phyloP scores from a whole-genome alignment of 2,797 vertebrate genomes.

The Distichodus sexfasciatus region DNA sequence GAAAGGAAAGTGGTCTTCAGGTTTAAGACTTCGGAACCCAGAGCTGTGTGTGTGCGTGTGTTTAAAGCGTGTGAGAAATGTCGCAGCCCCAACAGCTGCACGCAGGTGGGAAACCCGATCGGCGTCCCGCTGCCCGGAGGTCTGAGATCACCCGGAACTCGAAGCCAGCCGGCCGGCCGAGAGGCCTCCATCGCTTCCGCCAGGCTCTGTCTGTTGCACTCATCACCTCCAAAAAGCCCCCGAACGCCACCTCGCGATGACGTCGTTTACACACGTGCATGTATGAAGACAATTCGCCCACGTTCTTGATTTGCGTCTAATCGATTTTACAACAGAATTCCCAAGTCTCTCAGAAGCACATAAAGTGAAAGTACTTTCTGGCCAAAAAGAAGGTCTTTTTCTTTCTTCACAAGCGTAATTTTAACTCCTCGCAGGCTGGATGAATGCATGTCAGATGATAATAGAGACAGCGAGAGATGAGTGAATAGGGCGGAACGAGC shows the following conservation, averaged over 20 bases:
- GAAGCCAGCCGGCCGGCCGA: conserved; percentile 33
- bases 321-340: no score
- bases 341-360: no score
- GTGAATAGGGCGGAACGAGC: conserved; percentile 4
- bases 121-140: conserved; percentile 33
- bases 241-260: conserved; percentile 23
- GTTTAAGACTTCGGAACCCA: conserved; percentile 22
- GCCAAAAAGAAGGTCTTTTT: no score
- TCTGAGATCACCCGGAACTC: conserved; percentile 37
- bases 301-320: no score
- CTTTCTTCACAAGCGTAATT: no score
- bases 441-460: conserved; percentile 1
- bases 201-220: conserved; percentile 23
- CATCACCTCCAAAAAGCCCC: conserved; percentile 2
- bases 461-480: background rate
- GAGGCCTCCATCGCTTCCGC: conserved; percentile 15
- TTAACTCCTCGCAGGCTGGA: no score
- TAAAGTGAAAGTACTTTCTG: no score
- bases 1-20: background rate
- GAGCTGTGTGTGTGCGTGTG: conserved; percentile 64
- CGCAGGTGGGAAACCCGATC: conserved; percentile 48
- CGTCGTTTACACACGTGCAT: conserved; percentile 20
- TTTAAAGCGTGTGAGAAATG: conserved; percentile 24
- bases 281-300: no score
- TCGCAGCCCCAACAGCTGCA: conserved; percentile 47